These are phyloP conservation scores for Lepidochitona cinerea DNA, from an alignment of 2,888 invertebrate species.

Conservation along the genomic window DNA sequence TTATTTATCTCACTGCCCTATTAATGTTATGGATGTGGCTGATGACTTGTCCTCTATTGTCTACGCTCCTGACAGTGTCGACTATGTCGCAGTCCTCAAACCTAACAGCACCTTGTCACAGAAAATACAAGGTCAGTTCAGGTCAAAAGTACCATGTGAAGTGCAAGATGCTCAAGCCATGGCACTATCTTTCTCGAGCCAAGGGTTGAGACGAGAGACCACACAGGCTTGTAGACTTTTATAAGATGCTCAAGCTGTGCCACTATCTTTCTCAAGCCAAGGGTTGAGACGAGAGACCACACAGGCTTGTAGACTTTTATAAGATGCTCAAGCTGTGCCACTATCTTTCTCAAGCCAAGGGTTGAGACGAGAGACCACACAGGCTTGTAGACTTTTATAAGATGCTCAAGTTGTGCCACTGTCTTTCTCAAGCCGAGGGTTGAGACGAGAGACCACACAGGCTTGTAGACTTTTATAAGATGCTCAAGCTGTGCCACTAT, in stretches of 20 bases:
- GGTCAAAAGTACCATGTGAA: slow-evolving; percentile 10
- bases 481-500: too few relatives aligned
- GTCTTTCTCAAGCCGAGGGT: too few relatives aligned
- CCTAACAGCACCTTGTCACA: slow-evolving; percentile 40
- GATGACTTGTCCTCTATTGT: slow-evolving; percentile 35
- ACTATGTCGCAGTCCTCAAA: slow-evolving; percentile 40
- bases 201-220: slow-evolving; percentile 12
- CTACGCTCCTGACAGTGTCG: slow-evolving; percentile 45
- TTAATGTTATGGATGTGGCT: slow-evolving; percentile 39
- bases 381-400: not conserved
- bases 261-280: slow-evolving; percentile 49
- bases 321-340: slow-evolving; percentile 47
- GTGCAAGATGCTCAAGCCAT: slow-evolving; percentile 45
- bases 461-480: too few relatives aligned
- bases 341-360: slow-evolving; percentile 47
- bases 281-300: not conserved
- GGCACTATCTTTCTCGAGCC: slow-evolving; percentile 49
- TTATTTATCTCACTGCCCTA: slow-evolving; percentile 43
- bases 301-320: not conserved
- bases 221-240: not conserved
- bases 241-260: slow-evolving; percentile 44
- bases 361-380: not conserved
- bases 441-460: too few relatives aligned
- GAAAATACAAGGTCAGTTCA: slow-evolving; percentile 26
- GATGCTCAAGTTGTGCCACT: too few relatives aligned